Base-by-base conservation (phyloP, 1,140 invertebrate species). In the Apis florea region DNA sequence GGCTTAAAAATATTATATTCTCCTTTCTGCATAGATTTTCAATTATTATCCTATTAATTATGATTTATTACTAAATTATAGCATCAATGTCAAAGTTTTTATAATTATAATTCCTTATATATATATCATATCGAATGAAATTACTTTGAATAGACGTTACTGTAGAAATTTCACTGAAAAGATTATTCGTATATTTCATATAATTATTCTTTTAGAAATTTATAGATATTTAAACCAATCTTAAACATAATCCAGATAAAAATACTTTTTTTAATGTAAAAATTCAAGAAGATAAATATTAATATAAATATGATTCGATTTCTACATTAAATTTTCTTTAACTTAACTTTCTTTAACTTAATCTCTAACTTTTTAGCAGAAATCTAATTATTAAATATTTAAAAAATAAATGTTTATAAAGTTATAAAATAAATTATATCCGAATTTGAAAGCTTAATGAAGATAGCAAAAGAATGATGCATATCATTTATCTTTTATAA, bases 41-140 rank as follows among this genome's bases (percentile, higher is more conserved):
- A 47, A 47, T 13, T 47, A 1, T 49, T 12, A 21, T 67, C 49
- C 40, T n/a, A n/a, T 67, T 47, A 67, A 67, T 67, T 47, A 13
- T n/a, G 64, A 74, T 74, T 74, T 74, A 74, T 63, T 17, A 19
- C 15, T 5, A 24, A 19, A 63, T 74, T 31, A 31, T 26, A 11
- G 47, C 31, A 19, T 17, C 31, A 56, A 31, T 17, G 21, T 19
- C 21, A 3, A 1, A 8, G 24, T 53, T 24, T 67, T 67, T 24
- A n/a, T 15, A 13, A 68, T 10, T 49, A 4, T 17, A n/a, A 24
- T 68, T 17, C 47, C n/a, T 51, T 68, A 17, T n/a, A 68, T 49
- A n/a, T 68, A 68, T 24, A 47, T 67, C 40, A 47, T n/a, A 12
- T 21, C 17, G 49, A 70, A 19, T 26, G 24, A 24, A 24, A 68